Evolutionary conservation across 2,797 vertebrate genomes (phyloP), one percentile per base, ranked within the genome.

Genomic region (Gobionotothen gibberifrons): DNA sequence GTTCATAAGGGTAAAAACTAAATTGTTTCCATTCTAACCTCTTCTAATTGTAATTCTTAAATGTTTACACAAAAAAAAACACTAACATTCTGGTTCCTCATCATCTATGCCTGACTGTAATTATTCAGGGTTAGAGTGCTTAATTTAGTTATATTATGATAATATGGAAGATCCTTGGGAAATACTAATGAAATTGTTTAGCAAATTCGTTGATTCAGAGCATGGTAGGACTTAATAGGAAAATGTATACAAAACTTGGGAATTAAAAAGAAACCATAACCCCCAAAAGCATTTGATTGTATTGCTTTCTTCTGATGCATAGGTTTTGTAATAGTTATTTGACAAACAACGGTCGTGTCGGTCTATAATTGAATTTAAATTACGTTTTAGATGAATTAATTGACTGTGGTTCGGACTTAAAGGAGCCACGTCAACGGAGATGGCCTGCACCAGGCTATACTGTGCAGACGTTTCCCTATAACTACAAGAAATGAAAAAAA

Each of bases 351-450:
- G 5, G 9, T n/a, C 7, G 40, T 26, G 3, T 21, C 7, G 1
- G 8, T 47, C 3, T 2, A 11, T 48, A 36, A 60, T 57, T 69
- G 47, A 16, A 13, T 16, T 49, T 0, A 13, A 66, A 22, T 63
- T 5, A 1, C 40, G 61, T 69, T 42, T 21, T 1, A 36, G 4
- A 36, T 61, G 13, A 29, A 73, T 76, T 72, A 48, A 78, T 19
- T 40, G 53, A 61, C 42, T 6, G n/a, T 13, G 17, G 21, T 3
- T 54, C 43, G 13, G n/a, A 39, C 5, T 47, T 29, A 52, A 4
- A 47, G 39, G 3, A 74, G 74, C 76, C 84, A 77, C 72, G 74
- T 85, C 81, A 76, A 75, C 69, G 65, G 40, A 15, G 12, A 43
- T 3, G 16, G 32, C 32, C 15, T 22, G 9, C 52, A 40, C 16